Base-by-base conservation (phyloP, 2,888 invertebrate species). In the Heteromyza rotundicornis region DNA sequence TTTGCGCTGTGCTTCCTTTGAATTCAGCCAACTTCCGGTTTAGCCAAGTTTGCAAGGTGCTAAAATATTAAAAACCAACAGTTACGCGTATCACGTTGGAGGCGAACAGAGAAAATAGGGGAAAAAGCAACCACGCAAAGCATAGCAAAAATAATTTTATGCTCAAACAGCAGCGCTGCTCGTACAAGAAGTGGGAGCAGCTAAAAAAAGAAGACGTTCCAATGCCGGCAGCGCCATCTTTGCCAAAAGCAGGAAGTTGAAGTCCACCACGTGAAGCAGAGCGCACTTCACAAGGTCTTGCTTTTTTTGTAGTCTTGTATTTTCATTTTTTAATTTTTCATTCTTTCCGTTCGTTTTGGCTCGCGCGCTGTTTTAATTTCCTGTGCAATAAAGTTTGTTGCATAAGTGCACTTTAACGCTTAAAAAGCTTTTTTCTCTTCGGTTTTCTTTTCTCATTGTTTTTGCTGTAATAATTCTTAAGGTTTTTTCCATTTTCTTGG, bases 381-480 rank as follows among this genome's bases (percentile, higher is more conserved):
- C 70, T 68, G 67, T 70, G 69, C 68, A 70, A 70, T 71, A 71
- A 70, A 72, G 67, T 72, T 68, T 65, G 56, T 64, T 64, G 63
- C 66, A 64, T 64, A 68, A 68, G 67, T 65, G 67, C 65, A 68
- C 64, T 65, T 64, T 65, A 56, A 60, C 61, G 54, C 63, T 65
- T 47, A 57, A 65, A 65, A 65, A 50, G 57, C 59, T 56, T 59
- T 51, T 35, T 51, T 55, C 44, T 44, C 55, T 36, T 44, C 14
- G 7, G 5, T 44, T 14, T 10, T n/a, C 3, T 44, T 44, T 17
- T 16, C n/a, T 44, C 14, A 3, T n/a, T n/a, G 44, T 51, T 24
- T 23, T 17, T 24, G 14, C 24, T 51, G 27, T 59, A 59, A 59
- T 59, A 59, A 44, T 52, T 59, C 58, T 59, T 59, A 52, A 59